A percentile compares a stretch with the other conserved stretches of the same genome.
These are phyloP conservation scores for Onychomys leucogaster DNA, from an alignment of 2,797 vertebrate genomes.

Conservation along the genomic window DNA sequence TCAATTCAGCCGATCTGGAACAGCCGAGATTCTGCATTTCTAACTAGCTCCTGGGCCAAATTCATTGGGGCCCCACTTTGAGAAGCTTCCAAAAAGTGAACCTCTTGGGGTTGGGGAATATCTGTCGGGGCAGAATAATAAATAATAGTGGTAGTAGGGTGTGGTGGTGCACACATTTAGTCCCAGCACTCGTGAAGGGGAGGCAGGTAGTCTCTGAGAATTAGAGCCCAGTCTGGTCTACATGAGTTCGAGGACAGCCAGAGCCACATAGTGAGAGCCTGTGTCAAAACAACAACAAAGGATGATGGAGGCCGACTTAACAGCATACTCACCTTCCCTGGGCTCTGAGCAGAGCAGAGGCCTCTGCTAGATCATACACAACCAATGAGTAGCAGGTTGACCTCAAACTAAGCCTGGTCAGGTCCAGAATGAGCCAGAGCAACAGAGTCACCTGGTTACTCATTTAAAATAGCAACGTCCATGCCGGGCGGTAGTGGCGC, in stretches of 20 bases:
- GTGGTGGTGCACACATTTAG: not conserved
- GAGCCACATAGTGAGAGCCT: not conserved
- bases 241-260: not conserved
- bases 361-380: not conserved
- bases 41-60: not conserved
- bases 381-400: not conserved
- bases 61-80: not conserved
- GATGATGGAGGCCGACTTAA: no score
- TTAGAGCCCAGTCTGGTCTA: not conserved
- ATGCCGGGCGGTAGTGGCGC: no score
- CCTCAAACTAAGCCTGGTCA: conserved; percentile 18
- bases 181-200: not conserved
- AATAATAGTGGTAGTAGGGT: not conserved
- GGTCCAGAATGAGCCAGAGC: not conserved
- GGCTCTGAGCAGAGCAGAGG: not conserved
- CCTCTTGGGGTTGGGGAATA: not conserved
- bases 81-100: not conserved
- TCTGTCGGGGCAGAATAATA: not conserved
- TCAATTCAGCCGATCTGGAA: no score
- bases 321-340: not conserved
- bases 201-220: not conserved
- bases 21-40: not conserved
- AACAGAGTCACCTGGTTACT: not conserved
- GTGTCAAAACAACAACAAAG: not conserved
- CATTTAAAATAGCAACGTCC: not conserved